Base-by-base conservation (phyloP, 2,797 vertebrate species). In the Coilia nasus region DNA sequence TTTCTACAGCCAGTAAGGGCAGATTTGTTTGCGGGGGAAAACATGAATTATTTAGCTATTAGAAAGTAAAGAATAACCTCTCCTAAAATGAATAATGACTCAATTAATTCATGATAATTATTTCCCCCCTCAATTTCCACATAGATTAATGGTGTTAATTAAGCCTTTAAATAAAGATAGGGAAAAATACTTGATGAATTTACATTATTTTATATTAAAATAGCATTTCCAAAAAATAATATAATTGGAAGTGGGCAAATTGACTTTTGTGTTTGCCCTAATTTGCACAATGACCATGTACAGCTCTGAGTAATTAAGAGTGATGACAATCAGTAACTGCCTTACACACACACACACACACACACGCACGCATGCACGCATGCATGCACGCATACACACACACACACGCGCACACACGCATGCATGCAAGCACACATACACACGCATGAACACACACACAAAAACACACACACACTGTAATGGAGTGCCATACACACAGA, bases 61-160 rank as follows among this genome's bases (percentile, higher is more conserved):
- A 21, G 71, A 78, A 78, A 78, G 31, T 31, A 78, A 78, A 78
- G 71, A 78, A 78, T 78, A 78, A 78, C 71, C 71, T 78, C 71
- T 78, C 35, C 71, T 41, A 78, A 64, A 78, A 78, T 78, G 71
- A 78, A 41, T 78, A 78, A 78, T 78, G 71, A 78, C 71, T 78
- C 71, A 78, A 78, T 78, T 78, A 78, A 78, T 78, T 21, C 71
- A 78, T 78, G 31, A 78, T 44, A 44, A 41, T 78, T 78, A 78
- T 78, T 78, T 75, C 21, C 71, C 41, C 71, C 31, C 41, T 44
- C 71, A 41, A 78, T 78, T 78, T 78, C 2, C 31, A 44, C 44
- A 78, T 78, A 78, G 71, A 78, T 78, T 78, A 78, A 78, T 78
- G 71, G 35, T 78, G 71, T 78, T 78, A 78, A 78, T 78, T 78